Evolutionary conservation across 2,797 vertebrate species (phyloP), one percentile per base, ranked within the genome.

Genomic region (Danio aesculapii): DNA sequence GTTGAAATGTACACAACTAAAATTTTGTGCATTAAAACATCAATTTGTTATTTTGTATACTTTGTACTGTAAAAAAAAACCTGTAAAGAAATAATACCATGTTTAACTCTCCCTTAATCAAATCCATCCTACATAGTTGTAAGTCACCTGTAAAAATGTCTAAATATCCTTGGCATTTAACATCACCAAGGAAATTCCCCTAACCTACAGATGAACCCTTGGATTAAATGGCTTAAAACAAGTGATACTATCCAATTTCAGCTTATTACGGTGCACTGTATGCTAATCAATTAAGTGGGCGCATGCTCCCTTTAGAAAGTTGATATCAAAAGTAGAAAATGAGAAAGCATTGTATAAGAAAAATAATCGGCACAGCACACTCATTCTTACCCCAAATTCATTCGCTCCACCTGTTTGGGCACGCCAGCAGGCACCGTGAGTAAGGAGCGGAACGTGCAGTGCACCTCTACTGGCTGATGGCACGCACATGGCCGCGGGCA

Each of bases 371-470:
- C 59, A 58, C 61, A 46, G 7, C 46, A 13, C 1, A 30, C 1
- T 30, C 4, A 17, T 39, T 19, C 81, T 71, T 79, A 99, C 98
- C 97, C 98, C 50, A 99, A 81, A 86, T 99, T 99, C 84, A 99
- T 95, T 66, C 96, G 95, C 79, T 97, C 95, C 93, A 96, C 95
- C 0, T 94, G 86, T 69, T 68, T 90, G 0, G 95, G 81, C 8
- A 96, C 90, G 6, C 93, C 92, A 0, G 92, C 81, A 0, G 97
- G 97, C 85, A 99, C 89, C 0, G 91, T 59, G 41, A 88, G 41
- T 57, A 99, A 87, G 44, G 97, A 97, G 59, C 97, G 94, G 85
- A 99, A 99, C 17, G 97, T 98, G 93, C 98, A 99, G 91, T 98
- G 97, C 63, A 98, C 95, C 86, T 99, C 97, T 0, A 91, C 90